Conservation (phyloP, 2,113 vertebrate genomes). For the Centropus unirufus region DNA sequence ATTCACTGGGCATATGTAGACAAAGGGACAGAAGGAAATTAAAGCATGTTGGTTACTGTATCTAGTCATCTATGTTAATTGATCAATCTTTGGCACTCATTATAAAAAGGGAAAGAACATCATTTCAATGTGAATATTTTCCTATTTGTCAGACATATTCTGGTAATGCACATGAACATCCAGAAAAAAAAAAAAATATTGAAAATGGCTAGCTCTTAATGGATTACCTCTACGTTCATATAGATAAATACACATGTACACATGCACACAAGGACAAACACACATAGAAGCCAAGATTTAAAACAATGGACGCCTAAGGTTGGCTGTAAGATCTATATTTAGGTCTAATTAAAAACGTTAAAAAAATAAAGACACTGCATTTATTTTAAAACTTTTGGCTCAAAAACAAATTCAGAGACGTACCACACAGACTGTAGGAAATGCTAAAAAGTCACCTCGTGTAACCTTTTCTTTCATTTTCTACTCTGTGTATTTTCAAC, state of each 20-base stretch:
- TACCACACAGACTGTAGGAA: not conserved
- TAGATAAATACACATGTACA: not conserved
- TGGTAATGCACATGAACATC: not conserved
- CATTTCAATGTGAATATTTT: not conserved
- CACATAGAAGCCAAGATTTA: not conserved
- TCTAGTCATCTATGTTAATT: constrained; percentile 22
- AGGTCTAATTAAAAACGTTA: not conserved
- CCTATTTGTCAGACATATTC: not conserved
- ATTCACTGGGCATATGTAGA: not conserved
- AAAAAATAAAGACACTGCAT: not conserved
- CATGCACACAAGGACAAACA: not conserved
- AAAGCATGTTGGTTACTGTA: not conserved
- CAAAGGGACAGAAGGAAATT: constrained; percentile 9
- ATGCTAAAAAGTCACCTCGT: not conserved
- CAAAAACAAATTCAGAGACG: not conserved
- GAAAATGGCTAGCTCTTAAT: not conserved
- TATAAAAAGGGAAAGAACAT: not conserved
- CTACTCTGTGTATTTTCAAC: not conserved
- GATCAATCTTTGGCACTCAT: constrained; percentile 11
- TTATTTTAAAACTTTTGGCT: constrained; percentile 38
- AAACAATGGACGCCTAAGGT: not conserved
- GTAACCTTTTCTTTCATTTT: constrained; percentile 5
- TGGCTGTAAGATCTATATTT: not conserved
- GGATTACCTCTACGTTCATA: not conserved
- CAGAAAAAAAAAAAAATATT: not conserved